Percentiles rank a stretch among this genome's conserved stretches.
Conservation (phyloP, 2,113 vertebrate species). For the Tursiops truncatus region DNA sequence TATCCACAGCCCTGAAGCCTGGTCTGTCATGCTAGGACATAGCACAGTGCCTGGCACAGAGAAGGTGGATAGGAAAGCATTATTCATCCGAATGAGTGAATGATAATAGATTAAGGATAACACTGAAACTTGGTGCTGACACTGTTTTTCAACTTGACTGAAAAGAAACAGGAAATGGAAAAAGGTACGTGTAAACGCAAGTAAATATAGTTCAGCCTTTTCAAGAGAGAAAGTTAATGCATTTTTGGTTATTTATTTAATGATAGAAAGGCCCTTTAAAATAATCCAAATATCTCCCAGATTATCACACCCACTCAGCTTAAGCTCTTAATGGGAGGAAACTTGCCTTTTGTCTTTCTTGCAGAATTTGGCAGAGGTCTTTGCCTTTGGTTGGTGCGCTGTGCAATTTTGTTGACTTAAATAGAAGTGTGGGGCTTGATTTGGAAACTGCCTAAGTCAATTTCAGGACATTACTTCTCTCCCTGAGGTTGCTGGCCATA, state of each 20-base stretch:
- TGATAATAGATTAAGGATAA: neutral
- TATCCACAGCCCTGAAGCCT: neutral
- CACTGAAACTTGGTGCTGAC: neutral
- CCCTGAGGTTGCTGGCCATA: neutral
- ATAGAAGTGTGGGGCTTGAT: neutral
- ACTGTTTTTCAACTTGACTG: neutral
- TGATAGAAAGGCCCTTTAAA: neutral
- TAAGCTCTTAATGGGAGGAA: neutral
- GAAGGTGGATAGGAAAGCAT: neutral
- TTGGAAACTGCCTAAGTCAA: slow-evolving; percentile 21
- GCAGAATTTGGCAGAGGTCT: neutral
- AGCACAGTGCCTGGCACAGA: neutral
- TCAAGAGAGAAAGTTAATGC: neutral
- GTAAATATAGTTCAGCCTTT: neutral
- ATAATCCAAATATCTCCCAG: slow-evolving; percentile 32
- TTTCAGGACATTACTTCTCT: neutral
- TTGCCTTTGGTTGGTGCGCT: slow-evolving; percentile 16
- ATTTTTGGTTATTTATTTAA: slow-evolving; percentile 35
- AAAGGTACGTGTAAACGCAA: neutral
- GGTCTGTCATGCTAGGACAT: neutral
- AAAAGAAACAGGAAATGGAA: neutral
- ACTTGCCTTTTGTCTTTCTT: neutral
- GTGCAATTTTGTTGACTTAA: slow-evolving; percentile 16
- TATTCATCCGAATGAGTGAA: neutral
- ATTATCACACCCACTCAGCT: neutral